A percentile compares a stretch with the other conserved stretches of the same genome.
Evolutionary conservation across 2,888 invertebrate genomes (phyloP).

Genomic region (Rhogogaster chlorosoma): DNA sequence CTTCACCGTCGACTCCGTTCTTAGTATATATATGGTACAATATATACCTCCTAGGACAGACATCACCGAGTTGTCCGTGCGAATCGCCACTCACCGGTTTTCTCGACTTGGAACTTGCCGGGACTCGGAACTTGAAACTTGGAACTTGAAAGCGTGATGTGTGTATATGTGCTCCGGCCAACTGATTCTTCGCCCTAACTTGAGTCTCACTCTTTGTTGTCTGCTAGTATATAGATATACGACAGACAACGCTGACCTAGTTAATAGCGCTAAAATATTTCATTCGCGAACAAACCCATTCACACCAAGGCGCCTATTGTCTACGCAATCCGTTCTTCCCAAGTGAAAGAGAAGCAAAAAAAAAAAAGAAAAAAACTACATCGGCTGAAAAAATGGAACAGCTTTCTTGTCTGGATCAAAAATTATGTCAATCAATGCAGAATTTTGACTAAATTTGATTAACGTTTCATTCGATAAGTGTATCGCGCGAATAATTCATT

Average conservation of each 20-base stretch:
- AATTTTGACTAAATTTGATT: background rate
- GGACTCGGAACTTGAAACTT: background rate
- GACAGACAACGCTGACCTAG: conserved; percentile 26
- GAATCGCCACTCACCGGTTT: conserved; percentile 34
- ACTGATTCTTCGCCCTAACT: conserved; percentile 16
- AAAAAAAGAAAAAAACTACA: background rate
- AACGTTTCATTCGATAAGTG: background rate
- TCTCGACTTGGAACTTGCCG: background rate
- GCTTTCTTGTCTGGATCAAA: background rate
- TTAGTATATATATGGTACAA: background rate
- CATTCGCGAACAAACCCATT: conserved; percentile 60
- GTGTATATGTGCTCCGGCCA: background rate
- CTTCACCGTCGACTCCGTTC: background rate
- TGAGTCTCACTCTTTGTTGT: conserved; percentile 33
- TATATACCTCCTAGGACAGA: conserved; percentile 44
- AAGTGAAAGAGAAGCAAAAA: background rate
- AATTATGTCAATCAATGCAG: background rate
- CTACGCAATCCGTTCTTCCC: conserved; percentile 46
- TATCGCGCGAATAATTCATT: background rate
- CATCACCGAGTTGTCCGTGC: conserved; percentile 13
- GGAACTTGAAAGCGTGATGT: background rate
- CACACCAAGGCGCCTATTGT: conserved; percentile 74
- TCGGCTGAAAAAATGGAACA: background rate
- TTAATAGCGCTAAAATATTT: conserved; percentile 47
- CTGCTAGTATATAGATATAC: conserved; percentile 12